Conservation (phyloP, 2,888 invertebrate genomes). For the Frankliniella fusca region DNA sequence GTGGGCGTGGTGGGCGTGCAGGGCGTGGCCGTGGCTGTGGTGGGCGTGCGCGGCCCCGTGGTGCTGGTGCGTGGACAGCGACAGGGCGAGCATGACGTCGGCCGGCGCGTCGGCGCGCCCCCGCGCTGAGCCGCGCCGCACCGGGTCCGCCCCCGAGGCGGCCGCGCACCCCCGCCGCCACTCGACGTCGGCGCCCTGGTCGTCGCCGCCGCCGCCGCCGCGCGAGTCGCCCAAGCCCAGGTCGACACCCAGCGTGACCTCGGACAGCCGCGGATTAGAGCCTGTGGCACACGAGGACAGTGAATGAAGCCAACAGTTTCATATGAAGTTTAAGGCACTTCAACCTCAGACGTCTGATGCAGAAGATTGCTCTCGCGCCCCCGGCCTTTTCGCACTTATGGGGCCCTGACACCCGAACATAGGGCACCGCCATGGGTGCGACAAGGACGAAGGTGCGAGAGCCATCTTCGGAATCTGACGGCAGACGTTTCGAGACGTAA, state of each 20-base stretch:
- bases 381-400: no score
- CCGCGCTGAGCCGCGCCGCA: neutral
- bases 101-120: neutral
- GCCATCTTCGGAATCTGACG: no score
- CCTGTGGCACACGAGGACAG: no score
- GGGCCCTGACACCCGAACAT: no score
- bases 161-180: neutral
- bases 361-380: no score
- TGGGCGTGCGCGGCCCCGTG: conserved; percentile 5
- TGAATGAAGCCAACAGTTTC: no score
- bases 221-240: neutral
- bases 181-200: neutral
- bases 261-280: neutral
- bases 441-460: no score
- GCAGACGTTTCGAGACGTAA: no score
- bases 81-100: neutral
- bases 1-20: neutral
- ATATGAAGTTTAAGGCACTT: no score
- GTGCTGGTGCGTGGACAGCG: conserved; percentile 5
- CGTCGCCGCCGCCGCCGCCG: neutral
- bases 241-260: conserved; percentile 2
- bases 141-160: neutral
- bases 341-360: no score
- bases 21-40: neutral
- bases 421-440: no score